Percentiles rank a stretch among this genome's conserved stretches.
phyloP scores from a whole-genome alignment of 1,140 invertebrate genomes.

The Drosophila sproati region DNA sequence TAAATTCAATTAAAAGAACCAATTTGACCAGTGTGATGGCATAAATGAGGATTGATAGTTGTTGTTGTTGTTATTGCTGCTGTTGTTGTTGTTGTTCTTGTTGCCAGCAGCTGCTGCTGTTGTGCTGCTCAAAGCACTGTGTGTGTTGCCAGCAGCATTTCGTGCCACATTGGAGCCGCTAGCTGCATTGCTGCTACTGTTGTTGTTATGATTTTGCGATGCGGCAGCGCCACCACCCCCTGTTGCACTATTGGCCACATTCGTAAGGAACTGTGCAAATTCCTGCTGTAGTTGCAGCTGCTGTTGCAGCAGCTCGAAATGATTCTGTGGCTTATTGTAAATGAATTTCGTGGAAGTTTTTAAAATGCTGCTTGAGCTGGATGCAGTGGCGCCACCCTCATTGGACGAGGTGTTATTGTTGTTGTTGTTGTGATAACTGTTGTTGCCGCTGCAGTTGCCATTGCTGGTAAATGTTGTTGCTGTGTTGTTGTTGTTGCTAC shows the following conservation, averaged over 20 bases:
- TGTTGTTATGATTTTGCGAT: conserved; percentile 17
- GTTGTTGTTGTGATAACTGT: conserved; percentile 1
- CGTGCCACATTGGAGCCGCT: conserved; percentile 16
- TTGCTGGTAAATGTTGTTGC: conserved; percentile 11
- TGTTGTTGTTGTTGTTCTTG: conserved; percentile 38
- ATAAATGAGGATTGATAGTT: conserved; percentile 53
- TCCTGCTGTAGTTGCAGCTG: conserved; percentile 80
- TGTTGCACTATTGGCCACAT: conserved; percentile 71
- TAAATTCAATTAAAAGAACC: conserved; percentile 64
- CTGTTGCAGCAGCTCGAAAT: conserved; percentile 76
- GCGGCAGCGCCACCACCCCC: conserved; percentile 7
- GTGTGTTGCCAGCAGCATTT: conserved; percentile 10
- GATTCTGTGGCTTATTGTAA: conserved; percentile 82
- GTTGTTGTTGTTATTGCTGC: conserved; percentile 44
- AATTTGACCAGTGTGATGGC: conserved; percentile 73
- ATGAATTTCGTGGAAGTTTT: conserved; percentile 81
- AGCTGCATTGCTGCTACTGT: conserved; percentile 19
- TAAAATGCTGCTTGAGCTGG: conserved; percentile 54
- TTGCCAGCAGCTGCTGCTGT: conserved; percentile 37
- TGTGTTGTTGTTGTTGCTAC: conserved; percentile 32
- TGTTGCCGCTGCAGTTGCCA: conserved; percentile 18
- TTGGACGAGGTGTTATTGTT: conserved; percentile 20
- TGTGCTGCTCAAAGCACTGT: not conserved
- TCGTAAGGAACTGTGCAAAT: conserved; percentile 80
- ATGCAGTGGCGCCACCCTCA: conserved; percentile 36